Conservation (phyloP, 2,888 invertebrate species). For the Stenchaetothrips biformis region DNA sequence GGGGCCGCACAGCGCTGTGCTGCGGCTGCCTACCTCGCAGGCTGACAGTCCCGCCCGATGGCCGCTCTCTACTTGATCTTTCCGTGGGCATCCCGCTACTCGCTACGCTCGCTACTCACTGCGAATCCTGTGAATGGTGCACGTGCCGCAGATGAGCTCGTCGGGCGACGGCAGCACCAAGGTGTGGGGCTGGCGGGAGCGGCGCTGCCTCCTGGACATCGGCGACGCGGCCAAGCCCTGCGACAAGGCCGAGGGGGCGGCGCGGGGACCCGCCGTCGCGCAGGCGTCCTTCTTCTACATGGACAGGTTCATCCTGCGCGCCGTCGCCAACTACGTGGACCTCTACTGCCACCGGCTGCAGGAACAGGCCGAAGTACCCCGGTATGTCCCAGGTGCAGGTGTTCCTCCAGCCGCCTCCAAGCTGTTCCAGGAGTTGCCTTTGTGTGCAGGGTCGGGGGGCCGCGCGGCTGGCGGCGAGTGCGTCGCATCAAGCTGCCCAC, state of each 20-base stretch:
- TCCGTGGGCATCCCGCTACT: no score
- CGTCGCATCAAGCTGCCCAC: conserved; percentile 32
- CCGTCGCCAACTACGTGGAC: conserved; percentile 30
- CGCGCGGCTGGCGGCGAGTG: conserved; percentile 23
- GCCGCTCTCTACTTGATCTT: no score
- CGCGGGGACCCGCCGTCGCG: conserved; percentile 2
- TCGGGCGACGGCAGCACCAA: conserved; percentile 33
- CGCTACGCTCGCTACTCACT: no score
- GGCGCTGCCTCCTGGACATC: neutral
- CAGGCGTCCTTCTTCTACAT: conserved; percentile 35
- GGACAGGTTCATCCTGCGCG: conserved; percentile 34
- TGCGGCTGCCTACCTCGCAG: no score
- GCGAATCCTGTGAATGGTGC: neutral
- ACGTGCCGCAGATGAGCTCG: conserved; percentile 32
- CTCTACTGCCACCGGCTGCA: conserved; percentile 32
- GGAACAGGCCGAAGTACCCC: conserved; percentile 9
- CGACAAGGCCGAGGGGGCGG: neutral
- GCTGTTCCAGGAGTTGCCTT: no score
- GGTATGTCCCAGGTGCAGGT: neutral
- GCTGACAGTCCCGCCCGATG: no score
- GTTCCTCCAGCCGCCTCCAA: neutral
- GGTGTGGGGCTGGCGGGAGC: conserved; percentile 35
- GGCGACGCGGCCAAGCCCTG: neutral
- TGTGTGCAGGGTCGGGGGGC: neutral
- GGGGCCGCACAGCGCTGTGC: no score